Percentiles rank a stretch among this genome's conserved stretches.
Conservation (phyloP, 2,797 vertebrate genomes). For the Falco concolor region DNA sequence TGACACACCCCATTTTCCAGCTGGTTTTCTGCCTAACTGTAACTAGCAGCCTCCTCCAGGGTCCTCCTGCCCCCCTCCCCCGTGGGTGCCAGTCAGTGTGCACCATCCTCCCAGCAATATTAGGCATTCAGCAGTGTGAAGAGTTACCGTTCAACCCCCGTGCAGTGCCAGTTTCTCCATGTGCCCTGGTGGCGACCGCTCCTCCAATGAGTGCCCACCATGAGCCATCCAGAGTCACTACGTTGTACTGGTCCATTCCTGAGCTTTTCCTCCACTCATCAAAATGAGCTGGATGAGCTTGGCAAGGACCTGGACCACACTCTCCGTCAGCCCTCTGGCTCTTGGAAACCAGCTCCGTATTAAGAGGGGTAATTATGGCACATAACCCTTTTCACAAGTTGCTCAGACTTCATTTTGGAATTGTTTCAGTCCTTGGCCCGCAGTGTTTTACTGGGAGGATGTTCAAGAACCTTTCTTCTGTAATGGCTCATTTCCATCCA, state of each 20-base stretch:
- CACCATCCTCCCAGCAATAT: background rate
- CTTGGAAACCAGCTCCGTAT: background rate
- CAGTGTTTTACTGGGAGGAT: background rate
- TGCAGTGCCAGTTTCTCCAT: accelerated
- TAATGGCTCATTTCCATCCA: background rate
- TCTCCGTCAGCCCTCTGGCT: background rate
- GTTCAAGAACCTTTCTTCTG: background rate
- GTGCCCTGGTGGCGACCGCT: background rate
- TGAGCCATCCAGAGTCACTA: background rate
- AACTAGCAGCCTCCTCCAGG: background rate
- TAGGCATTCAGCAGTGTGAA: background rate
- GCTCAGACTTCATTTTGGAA: background rate
- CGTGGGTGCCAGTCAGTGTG: background rate
- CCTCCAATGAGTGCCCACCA: accelerated
- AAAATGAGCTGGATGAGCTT: background rate
- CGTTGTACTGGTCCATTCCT: accelerated
- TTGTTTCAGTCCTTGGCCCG: background rate
- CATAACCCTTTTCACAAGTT: background rate
- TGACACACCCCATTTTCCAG: background rate
- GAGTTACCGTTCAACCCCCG: accelerated
- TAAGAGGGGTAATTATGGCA: background rate
- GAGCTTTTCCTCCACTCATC: background rate
- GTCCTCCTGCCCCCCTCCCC: background rate
- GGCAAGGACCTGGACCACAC: background rate
- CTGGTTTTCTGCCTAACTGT: background rate